Evolutionary conservation across 1,140 invertebrate species (phyloP).

Genomic region (Hyposmocoma kahamanoa): DNA sequence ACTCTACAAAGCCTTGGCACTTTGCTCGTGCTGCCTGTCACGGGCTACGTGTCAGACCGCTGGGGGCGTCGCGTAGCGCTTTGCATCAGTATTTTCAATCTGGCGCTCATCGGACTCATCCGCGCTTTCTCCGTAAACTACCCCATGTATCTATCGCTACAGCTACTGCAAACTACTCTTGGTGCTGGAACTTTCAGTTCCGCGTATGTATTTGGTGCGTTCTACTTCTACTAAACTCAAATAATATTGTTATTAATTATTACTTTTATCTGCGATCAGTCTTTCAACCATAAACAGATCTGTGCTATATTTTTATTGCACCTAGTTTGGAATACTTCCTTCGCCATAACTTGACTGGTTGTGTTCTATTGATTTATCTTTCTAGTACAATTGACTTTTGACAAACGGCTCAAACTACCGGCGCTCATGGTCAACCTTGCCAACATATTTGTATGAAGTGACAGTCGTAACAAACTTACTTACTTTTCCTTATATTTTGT

Average conservation of each 20-base stretch:
- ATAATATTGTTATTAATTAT: neutral
- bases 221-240: neutral
- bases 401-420: no score
- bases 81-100: slow-evolving; percentile 74
- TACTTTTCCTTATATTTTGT: no score
- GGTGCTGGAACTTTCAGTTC: slow-evolving; percentile 62
- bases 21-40: slow-evolving; percentile 46
- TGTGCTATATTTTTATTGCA: no score
- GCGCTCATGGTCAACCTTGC: no score
- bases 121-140: slow-evolving; percentile 80
- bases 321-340: no score
- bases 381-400: no score
- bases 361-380: no score
- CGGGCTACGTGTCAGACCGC: slow-evolving; percentile 74
- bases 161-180: slow-evolving; percentile 77
- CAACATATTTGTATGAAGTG: no score
- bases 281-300: no score
- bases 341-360: no score
- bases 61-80: slow-evolving; percentile 77
- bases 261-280: neutral
- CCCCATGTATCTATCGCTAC: slow-evolving; percentile 76
- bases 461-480: no score
- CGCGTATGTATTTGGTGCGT: slow-evolving; percentile 55
- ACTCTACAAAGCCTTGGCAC: slow-evolving; percentile 50
- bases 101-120: slow-evolving; percentile 75